Percentiles rank a stretch among this genome's conserved stretches.
Evolutionary conservation across 2,888 invertebrate genomes (phyloP).

Genomic region (Smittia sp.): DNA sequence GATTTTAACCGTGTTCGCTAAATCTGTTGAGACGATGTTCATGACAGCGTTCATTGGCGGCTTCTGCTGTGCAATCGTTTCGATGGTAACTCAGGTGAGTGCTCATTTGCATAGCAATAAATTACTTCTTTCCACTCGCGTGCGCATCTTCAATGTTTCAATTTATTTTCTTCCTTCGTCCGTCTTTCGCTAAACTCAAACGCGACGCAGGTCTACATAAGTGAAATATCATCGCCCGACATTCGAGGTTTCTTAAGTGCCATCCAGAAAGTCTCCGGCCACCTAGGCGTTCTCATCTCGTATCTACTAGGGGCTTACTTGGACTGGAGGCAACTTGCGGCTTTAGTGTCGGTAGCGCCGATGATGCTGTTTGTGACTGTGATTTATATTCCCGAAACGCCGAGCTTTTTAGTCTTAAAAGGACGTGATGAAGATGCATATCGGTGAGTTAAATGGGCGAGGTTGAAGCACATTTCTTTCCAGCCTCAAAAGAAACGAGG

Average conservation of each 20-base stretch:
- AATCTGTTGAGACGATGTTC: constrained; percentile 75
- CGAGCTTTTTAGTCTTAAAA: constrained; percentile 74
- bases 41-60: constrained; percentile 82
- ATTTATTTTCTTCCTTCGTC: constrained; percentile 42
- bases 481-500: background rate
- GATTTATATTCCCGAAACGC: constrained; percentile 83
- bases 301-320: constrained; percentile 80
- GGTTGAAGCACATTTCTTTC: background rate
- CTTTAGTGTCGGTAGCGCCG: constrained; percentile 75
- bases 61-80: constrained; percentile 73
- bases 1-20: constrained; percentile 70
- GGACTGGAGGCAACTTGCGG: constrained; percentile 81
- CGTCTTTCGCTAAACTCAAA: constrained; percentile 47
- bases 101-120: background rate
- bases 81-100: constrained; percentile 69
- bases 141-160: background rate
- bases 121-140: background rate
- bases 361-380: constrained; percentile 72
- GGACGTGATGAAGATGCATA: constrained; percentile 72
- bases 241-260: constrained; percentile 84
- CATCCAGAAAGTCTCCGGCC: constrained; percentile 79
- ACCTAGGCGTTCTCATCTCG: constrained; percentile 79
- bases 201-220: constrained; percentile 72
- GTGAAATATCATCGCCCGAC: constrained; percentile 84
- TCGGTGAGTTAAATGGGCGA: constrained; percentile 43